These are phyloP conservation scores for Bombycilla garrulus DNA, from an alignment of 2,113 vertebrate species.

Conservation along the genomic window DNA sequence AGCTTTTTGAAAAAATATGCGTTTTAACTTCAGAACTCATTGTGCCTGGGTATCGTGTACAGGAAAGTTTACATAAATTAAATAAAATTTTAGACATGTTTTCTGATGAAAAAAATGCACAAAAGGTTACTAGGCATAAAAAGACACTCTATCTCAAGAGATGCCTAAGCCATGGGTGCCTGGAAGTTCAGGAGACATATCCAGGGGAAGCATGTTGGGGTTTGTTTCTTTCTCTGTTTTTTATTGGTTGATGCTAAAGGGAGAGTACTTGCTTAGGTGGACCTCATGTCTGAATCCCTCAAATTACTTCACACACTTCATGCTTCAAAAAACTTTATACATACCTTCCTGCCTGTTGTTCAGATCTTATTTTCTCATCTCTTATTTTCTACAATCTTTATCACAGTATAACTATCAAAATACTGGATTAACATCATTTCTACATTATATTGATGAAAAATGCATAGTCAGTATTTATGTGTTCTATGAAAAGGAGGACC, in stretches of 20 bases:
- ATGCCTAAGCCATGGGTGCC: not conserved
- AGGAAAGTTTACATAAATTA: not conserved
- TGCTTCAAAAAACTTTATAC: not conserved
- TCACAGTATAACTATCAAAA: not conserved
- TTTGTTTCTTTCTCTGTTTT: not conserved
- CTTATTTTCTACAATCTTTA: not conserved
- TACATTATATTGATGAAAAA: not conserved
- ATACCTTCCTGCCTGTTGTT: not conserved
- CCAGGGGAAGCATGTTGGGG: not conserved
- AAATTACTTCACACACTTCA: not conserved
- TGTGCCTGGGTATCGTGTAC: not conserved
- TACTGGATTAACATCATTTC: not conserved
- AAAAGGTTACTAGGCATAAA: not conserved
- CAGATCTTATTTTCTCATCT: not conserved
- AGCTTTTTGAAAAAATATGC: not conserved
- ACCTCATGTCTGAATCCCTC: not conserved
- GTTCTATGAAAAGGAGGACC: not conserved
- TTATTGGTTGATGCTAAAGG: not conserved
- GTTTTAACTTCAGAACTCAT: not conserved
- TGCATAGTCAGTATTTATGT: not conserved
- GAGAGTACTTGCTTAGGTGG: not conserved
- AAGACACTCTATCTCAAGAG: not conserved
- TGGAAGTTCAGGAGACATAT: not conserved
- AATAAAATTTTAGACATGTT: not conserved
- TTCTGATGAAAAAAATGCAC: not conserved